These are phyloP conservation scores for Phragmatobia fuliginosa DNA, from an alignment of 2,888 invertebrate species.

Conservation along the genomic window DNA sequence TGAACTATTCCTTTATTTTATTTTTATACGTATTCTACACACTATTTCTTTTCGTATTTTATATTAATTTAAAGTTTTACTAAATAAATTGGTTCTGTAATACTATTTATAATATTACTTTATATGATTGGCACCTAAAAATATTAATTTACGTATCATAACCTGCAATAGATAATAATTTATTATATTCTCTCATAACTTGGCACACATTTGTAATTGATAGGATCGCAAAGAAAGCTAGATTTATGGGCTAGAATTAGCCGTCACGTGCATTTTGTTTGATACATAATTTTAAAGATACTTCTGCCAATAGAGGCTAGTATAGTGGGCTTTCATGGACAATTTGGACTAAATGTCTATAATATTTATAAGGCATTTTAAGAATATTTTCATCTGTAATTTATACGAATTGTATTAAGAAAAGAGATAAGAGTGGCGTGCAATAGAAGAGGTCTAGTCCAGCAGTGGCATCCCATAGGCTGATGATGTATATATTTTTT, in stretches of 20 bases:
- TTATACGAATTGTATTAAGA: too few species aligned
- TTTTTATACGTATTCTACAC: too few species aligned
- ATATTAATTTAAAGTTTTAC: background rate
- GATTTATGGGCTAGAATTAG: background rate
- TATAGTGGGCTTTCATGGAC: background rate
- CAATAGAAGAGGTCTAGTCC: too few species aligned
- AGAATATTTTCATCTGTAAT: background rate
- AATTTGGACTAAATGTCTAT: background rate
- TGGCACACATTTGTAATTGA: conserved; percentile 1
- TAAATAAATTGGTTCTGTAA: too few species aligned
- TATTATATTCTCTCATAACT: background rate
- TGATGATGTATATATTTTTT: too few species aligned
- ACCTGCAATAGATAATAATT: conserved; percentile 2
- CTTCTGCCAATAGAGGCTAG: background rate
- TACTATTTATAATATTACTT: too few species aligned
- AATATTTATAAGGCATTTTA: conserved; percentile 1
- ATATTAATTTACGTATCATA: background rate
- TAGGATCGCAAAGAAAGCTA: background rate
- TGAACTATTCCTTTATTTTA: too few species aligned
- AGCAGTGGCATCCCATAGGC: too few species aligned
- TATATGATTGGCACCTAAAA: background rate
- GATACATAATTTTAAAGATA: background rate
- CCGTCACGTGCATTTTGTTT: background rate
- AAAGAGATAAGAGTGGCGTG: too few species aligned
- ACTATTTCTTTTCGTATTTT: too few species aligned